Base-by-base conservation (phyloP, 2,888 invertebrate genomes). In the Rhagium mordax region DNA sequence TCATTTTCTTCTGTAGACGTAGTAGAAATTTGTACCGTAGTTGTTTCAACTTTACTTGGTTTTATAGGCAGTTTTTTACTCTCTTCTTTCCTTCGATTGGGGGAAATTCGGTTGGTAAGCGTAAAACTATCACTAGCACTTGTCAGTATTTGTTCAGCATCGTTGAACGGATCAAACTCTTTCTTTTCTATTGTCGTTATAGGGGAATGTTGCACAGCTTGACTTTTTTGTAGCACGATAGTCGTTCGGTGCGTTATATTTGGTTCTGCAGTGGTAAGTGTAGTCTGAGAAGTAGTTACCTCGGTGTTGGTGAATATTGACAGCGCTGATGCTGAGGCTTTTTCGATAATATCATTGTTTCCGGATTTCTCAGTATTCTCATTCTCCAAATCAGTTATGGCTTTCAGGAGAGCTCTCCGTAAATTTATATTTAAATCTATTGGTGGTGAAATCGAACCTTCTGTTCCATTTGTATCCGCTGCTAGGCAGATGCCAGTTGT, bases 341-440 rank as follows among this genome's bases (percentile, higher is more conserved):
- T 88, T 73, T 89, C 86, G 33, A 88, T 83, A 1, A 84, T 84
- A 2, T 86, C 84, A 8, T 87, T 87, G 65, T 89, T 89, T 76
- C 89, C 89, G 7, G 83, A 51, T 49, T 79, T 79, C 33, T 76
- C 71, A 3, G 89, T 89, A 15, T 91, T 91, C 76, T 91, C 92
- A 76, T 92, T 91, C 87, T 95, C 95, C 61, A 95, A 88, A 82
- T 95, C 94, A 64, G 92, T 93, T 3, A 96, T 89, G 10, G 95
- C 95, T 87, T 92, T 93, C 4, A 95, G 88, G 51, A 95, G 88
- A 0, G 95, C 95, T 86, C 92, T 92, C 15, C 95, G 89, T 33
- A 96, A 91, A 76, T 93, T 93, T 55, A 93, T 92, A 85, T 95
- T 95, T 69, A 95, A 86, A 72, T 93, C 91, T 0, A 91, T 89